Base-by-base conservation (phyloP, 1,140 invertebrate genomes). In the Lasioglossum baleicum region DNA sequence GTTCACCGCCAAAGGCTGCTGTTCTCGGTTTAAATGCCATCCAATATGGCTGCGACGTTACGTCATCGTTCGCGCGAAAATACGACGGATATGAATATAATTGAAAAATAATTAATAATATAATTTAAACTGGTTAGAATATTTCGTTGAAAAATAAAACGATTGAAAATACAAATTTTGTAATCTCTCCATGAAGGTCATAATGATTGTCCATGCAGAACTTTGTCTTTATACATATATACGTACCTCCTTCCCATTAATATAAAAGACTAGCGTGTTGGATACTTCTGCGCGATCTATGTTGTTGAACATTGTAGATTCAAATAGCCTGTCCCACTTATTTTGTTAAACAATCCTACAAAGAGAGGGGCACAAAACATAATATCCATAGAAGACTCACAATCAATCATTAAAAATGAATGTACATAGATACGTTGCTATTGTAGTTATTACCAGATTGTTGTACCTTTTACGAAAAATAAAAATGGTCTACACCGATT, bases 201-300 rank as follows among this genome's bases (percentile, higher is more conserved):
- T 56, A 56, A 5, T 56, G 1, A 2, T 56, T 20, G 15, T 17
- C 2, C 51, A 56, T 56, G 15, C 17, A 20, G 15, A 20, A 17
- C 5, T 58, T 58, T 58, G n/a, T 58, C 15, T 64, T 35, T 42
- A 42, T 26, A 64, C 44, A 75, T 17, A 61, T 75, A 7, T 70
- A 66, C 72, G 82, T 92, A 94, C 93, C 92, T 93, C 92, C 77
- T 90, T 91, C 44, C 91, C 92, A 80, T 93, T 93, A 4, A 93
- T 90, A 51, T 90, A 93, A 80, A 93, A 93, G 10, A 92, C 80
- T 8, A 93, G 88, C 4, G 77, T 90, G 20, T 82, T 81, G 3
- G 80, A 84, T 65, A n/a, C 7, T 15, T 2, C 15, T 2, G 5
- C 11, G 7, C 15, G 10, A 13, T 0, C 35, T 26, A 15, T 0